Evolutionary conservation across 2,797 vertebrate species (phyloP), one percentile per base, ranked within the genome.

Genomic region (Austrolebias charrua): DNA sequence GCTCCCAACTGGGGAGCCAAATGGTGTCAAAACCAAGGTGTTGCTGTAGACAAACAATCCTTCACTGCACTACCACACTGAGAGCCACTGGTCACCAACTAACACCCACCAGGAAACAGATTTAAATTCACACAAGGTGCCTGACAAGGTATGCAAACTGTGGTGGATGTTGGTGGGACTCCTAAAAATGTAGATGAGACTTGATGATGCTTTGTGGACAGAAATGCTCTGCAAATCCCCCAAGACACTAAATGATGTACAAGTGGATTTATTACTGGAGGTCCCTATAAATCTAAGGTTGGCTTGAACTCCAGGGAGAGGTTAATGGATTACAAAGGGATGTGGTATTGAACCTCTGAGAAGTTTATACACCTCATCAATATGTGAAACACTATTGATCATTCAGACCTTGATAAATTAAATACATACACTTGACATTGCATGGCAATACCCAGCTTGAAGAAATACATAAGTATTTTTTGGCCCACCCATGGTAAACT

Each of bases 291-390:
- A 94, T 94, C 91, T 93, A 89, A 90, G 91, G 90, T 87, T 88
- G 90, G 91, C 83, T 87, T 92, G 90, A 93, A 93, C 93, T 94
- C 93, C 86, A 83, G 91, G 91, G 92, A 93, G 92, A 94, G 92
- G 92, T 93, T 93, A 93, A 94, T 94, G 92, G 93, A 94, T 94
- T 93, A 94, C 92, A 92, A 94, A 93, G 91, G 92, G 91, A 92
- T 92, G 92, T 87, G 83, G 87, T 92, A 94, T 94, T 72, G 93
- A 94, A 90, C 91, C 91, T 88, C 76, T 9, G 79, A 90, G 91
- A 93, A 92, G 92, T 94, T 93, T 93, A 93, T 93, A 93, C 91
- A 92, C 89, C 90, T 92, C 91, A 92, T 94, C 92, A 91, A 93
- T 93, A 92, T 88, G 89, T 90, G 91, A 90, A 92, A 91, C 45